A percentile compares a stretch with the other conserved stretches of the same genome.
phyloP scores from a whole-genome alignment of 2,113 vertebrate species.

The Zosterops japonicus region DNA sequence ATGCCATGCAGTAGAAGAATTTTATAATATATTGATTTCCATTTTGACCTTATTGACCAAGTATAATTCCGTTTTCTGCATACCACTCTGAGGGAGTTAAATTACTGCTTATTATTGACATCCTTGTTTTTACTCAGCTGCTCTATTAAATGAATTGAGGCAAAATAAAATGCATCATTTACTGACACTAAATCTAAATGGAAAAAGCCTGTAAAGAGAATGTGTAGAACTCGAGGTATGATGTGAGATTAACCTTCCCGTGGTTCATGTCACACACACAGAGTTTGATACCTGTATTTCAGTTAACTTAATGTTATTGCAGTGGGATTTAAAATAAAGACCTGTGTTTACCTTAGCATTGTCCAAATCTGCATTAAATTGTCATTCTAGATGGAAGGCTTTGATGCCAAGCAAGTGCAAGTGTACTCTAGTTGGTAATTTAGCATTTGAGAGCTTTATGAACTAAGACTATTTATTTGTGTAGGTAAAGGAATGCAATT shows the following conservation, averaged over 20 bases:
- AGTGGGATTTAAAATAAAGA: constrained; percentile 3
- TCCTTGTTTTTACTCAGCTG: not conserved
- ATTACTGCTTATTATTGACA: not conserved
- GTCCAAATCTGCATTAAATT: constrained; percentile 29
- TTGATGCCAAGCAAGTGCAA: not conserved
- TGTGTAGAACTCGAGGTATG: not conserved
- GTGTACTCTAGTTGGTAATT: not conserved
- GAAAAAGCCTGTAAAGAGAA: constrained; percentile 17
- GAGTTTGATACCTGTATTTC: not conserved
- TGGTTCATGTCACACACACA: constrained; percentile 5
- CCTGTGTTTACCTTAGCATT: not conserved
- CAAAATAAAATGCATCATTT: constrained; percentile 40
- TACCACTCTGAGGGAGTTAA: not conserved
- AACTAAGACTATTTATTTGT: not conserved
- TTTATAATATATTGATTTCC: not conserved
- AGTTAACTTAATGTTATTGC: constrained; percentile 21
- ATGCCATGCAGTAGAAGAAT: not conserved
- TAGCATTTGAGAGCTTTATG: constrained; percentile 33
- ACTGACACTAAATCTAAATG: constrained; percentile 17
- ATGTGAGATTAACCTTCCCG: not conserved
- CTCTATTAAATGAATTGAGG: not conserved
- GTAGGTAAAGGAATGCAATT: not conserved
- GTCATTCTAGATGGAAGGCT: not conserved
- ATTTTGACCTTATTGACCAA: not conserved
- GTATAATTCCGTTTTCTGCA: not conserved